phyloP scores from a whole-genome alignment of 2,888 invertebrate species.

The Drosophila cracens region DNA sequence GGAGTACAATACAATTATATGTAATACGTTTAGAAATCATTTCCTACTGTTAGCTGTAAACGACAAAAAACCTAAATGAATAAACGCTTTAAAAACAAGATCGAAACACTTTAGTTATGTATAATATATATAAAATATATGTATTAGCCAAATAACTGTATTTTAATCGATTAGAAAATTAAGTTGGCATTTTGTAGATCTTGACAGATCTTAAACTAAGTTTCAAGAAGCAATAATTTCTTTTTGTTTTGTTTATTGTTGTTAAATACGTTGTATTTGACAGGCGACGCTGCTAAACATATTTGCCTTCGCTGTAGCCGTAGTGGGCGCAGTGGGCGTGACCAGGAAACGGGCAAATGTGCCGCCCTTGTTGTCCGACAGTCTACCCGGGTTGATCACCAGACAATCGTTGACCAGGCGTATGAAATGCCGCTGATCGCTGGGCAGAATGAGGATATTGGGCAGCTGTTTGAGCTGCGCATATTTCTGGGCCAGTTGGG shows the following conservation, averaged over 20 bases:
- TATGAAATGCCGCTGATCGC: constrained; percentile 92
- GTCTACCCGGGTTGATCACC: constrained; percentile 93
- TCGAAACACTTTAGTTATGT: not conserved
- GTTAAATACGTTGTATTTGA: constrained; percentile 84
- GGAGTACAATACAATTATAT: constrained; percentile 60
- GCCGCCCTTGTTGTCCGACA: constrained; percentile 91
- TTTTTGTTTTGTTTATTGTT: constrained; percentile 19
- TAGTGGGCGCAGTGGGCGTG: constrained; percentile 81
- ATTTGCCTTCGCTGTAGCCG: constrained; percentile 76
- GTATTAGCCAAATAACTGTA: not conserved
- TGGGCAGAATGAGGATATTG: constrained; percentile 93
- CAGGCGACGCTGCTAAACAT: constrained; percentile 85
- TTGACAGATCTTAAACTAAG: not conserved
- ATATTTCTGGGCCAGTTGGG: constrained; percentile 89
- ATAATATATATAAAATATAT: not conserved
- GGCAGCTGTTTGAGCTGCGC: constrained; percentile 91
- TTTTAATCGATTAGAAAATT: not conserved
- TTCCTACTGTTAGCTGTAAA: constrained; percentile 80
- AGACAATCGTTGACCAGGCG: constrained; percentile 92
- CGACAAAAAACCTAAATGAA: constrained; percentile 70
- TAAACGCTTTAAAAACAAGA: constrained; percentile 70
- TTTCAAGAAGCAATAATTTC: not conserved
- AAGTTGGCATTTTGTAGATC: not conserved
- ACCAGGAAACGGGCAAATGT: constrained; percentile 91
- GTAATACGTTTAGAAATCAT: constrained; percentile 75